Base-by-base conservation (phyloP, 2,888 invertebrate species). In the Panopea generosa region DNA sequence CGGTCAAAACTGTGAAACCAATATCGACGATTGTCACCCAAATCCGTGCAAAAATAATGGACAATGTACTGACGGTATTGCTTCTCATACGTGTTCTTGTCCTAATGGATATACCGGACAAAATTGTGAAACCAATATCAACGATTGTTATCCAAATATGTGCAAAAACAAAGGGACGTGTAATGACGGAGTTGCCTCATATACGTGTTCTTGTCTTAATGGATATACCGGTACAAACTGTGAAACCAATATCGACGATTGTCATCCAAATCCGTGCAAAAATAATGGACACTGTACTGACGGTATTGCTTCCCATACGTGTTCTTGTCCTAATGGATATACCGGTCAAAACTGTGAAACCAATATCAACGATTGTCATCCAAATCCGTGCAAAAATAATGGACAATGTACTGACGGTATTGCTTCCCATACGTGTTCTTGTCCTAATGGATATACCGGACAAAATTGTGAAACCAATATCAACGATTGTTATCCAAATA, bases 301-400 rank as follows among this genome's bases (percentile, higher is more conserved):
- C n/a, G n/a, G n/a, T n/a, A n/a, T n/a, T n/a, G n/a, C n/a, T n/a
- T n/a, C n/a, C n/a, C n/a, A n/a, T n/a, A n/a, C n/a, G n/a, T n/a
- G n/a, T n/a, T n/a, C n/a, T n/a, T 74, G 74, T 27, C 2, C 27
- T 18, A 43, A 22, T 3, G 69, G 68, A 4, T 68, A 24, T 14
- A 22, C 33, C 1, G 74, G 74, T 20, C 24, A 33, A 11, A 14
- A 50, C 6, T 75, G 75, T 52, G 24, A 57, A 4, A n/a, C 33
- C 24, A 69, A 75, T 43, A 43, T 60, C 2, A 59, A 75, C 29
- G 75, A 75, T 56, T 75, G 75, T 33, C 20, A 60, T 2, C 22
- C 27, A 22, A 40, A 40, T 16, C 7, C 7, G 9, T 16, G 9
- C 16, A 11, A 16, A 7, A 16, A 11, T 11, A 7, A 40, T 16